Percentiles rank a stretch among this genome's conserved stretches.
Conservation (phyloP, 1,140 invertebrate species). For the Megathymus violae region DNA sequence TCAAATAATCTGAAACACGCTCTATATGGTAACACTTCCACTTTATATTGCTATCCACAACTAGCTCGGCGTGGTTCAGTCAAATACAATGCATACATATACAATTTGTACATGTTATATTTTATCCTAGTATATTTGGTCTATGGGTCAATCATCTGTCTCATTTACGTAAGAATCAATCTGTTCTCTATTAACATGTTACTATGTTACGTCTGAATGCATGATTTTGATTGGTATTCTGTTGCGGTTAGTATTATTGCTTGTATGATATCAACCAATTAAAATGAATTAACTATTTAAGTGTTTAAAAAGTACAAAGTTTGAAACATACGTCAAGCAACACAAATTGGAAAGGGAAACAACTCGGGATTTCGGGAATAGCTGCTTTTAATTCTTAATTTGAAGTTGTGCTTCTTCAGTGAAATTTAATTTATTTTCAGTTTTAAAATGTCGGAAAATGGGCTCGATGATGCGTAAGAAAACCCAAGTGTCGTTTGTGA, state of each 20-base stretch:
- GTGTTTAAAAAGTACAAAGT: not conserved
- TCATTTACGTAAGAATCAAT: not conserved
- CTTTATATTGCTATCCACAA: no score
- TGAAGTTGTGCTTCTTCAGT: constrained; percentile 21
- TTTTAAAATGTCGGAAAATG: constrained; percentile 81
- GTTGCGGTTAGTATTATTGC: no score
- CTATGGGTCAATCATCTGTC: constrained; percentile 3
- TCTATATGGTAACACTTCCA: no score
- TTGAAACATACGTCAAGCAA: constrained; percentile 16
- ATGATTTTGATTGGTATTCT: no score
- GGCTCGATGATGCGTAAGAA: constrained; percentile 81
- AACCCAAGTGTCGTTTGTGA: constrained; percentile 97
- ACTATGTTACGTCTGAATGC: no score
- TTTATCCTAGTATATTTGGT: constrained; percentile 32
- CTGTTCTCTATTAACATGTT: no score
- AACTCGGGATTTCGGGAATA: constrained; percentile 2
- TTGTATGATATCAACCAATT: not conserved
- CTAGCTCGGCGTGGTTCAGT: no score
- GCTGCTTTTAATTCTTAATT: not conserved
- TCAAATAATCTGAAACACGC: no score
- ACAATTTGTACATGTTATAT: no score
- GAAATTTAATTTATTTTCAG: constrained; percentile 19
- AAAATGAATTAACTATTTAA: not conserved
- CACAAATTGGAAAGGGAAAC: constrained; percentile 23
- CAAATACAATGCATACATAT: no score